Base-by-base conservation (phyloP, 2,888 invertebrate genomes). In the Plagodis dolabraria region DNA sequence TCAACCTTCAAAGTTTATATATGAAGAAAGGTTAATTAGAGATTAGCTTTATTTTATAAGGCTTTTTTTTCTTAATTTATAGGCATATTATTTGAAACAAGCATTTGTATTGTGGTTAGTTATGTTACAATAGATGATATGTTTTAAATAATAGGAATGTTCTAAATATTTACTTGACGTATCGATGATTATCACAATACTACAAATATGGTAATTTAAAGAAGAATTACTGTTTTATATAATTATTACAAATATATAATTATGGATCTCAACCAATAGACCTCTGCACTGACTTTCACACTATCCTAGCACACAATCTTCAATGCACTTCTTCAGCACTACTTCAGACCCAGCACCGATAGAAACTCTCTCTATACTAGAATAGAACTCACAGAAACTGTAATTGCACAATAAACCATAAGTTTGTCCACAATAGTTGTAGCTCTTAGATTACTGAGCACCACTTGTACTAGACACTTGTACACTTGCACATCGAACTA, bases 281-380 rank as follows among this genome's bases (percentile, higher is more conserved):
- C 82, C 75, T 83, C 72, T 89, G 91, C 92, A 92, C 92, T 68
- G 64, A 88, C 87, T 86, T 85, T 77, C 74, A 89, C 89, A 90
- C 87, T 86, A 43, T 85, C 83, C 83, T 89, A 88, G 91, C 81
- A 89, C 91, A 91, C 88, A 72, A 83, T 78, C 85, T 89, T 85
- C 84, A 77, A 82, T 87, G 90, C 88, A 89, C 86, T 80, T 83
- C 86, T 89, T 85, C 81, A 79, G 86, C 85, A 87, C 83, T 83
- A 74, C 85, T 84, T 77, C 75, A 71, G 62, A 85, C 80, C 78
- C 76, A 82, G 74, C 83, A 84, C 77, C 79, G 63, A 78, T 89
- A 89, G 87, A 78, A 77, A 71, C 82, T 88, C 63, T 88, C 63
- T 45, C 5, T 45, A 7, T 45, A 86, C 85, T 91, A 89, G 85